These are phyloP conservation scores for Addax nasomaculatus DNA, from an alignment of 2,113 vertebrate genomes.

Conservation along the genomic window DNA sequence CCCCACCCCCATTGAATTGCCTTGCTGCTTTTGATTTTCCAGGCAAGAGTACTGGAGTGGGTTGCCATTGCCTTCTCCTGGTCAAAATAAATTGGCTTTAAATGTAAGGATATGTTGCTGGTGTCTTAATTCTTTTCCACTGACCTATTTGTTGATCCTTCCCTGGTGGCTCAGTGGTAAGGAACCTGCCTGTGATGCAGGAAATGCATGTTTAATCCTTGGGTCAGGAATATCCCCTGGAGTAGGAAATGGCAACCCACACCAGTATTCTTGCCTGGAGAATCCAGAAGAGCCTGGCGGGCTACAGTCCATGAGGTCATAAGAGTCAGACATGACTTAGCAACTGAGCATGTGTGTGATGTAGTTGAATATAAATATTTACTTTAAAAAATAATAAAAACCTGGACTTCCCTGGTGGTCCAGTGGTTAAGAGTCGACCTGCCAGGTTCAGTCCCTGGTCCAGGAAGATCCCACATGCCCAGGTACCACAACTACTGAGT, in stretches of 20 bases:
- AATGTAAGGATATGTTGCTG: not conserved
- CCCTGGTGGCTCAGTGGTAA: not conserved
- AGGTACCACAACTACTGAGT: not conserved
- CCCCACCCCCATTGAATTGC: not conserved
- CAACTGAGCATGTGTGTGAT: not conserved
- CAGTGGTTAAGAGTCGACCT: not conserved
- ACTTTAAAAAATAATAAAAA: not conserved
- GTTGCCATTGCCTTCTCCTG: not conserved
- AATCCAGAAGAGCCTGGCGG: not conserved
- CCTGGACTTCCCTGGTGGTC: not conserved
- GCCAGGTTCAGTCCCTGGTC: not conserved
- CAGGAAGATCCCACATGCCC: not conserved
- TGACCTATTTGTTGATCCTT: not conserved
- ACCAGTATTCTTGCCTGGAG: not conserved
- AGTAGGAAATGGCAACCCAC: not conserved
- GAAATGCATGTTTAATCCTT: not conserved
- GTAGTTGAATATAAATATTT: not conserved
- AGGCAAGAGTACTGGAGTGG: no score
- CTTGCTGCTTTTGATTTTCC: not conserved
- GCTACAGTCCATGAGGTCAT: not conserved
- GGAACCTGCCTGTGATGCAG: not conserved
- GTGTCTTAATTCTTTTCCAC: not conserved
- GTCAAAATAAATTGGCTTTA: not conserved
- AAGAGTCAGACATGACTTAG: not conserved
- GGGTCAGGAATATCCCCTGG: not conserved